A percentile compares a stretch with the other conserved stretches of the same genome.
These are phyloP conservation scores for Drosophila ezoana DNA, from an alignment of 2,888 invertebrate genomes.

Conservation along the genomic window DNA sequence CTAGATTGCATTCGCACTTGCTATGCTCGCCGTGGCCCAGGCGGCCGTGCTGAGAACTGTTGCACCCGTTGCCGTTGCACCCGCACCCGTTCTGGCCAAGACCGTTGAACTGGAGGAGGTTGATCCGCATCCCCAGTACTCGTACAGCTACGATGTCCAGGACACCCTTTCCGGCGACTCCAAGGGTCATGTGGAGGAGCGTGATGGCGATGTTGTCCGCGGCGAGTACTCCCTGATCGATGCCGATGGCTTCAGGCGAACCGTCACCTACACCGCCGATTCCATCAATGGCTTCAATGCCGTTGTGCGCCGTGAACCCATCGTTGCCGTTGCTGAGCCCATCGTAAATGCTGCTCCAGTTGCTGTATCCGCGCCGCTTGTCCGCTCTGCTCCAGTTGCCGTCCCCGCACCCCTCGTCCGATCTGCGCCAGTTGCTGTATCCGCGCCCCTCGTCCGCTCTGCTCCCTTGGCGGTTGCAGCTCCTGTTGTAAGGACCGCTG, in stretches of 20 bases:
- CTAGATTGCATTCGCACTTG: conserved; percentile 61
- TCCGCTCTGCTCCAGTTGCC: conserved; percentile 59
- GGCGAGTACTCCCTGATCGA: conserved; percentile 84
- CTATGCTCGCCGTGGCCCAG: conserved; percentile 67
- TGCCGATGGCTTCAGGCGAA: conserved; percentile 82
- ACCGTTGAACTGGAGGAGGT: conserved; percentile 68
- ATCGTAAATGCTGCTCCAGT: conserved; percentile 73
- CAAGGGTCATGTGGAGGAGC: conserved; percentile 83
- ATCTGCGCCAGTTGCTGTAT: conserved; percentile 50
- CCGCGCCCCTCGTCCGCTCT: conserved; percentile 52
- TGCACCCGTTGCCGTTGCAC: conserved; percentile 66
- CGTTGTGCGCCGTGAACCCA: conserved; percentile 80
- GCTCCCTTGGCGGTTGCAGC: conserved; percentile 53
- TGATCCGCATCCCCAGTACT: conserved; percentile 82
- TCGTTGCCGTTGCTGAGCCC: conserved; percentile 62
- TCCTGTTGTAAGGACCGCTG: conserved; percentile 20
- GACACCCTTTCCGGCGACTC: conserved; percentile 83
- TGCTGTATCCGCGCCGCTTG: conserved; percentile 63
- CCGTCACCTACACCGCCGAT: conserved; percentile 83
- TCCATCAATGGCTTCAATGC: conserved; percentile 83
- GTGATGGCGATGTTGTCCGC: conserved; percentile 84
- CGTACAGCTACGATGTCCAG: conserved; percentile 83
- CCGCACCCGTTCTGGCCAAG: conserved; percentile 64
- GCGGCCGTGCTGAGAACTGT: conserved; percentile 70
- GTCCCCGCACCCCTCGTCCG: conserved; percentile 45